Percentiles rank a stretch among this genome's conserved stretches.
Evolutionary conservation across 2,888 invertebrate genomes (phyloP).

Genomic region (Zygothrica quintamaculata): DNA sequence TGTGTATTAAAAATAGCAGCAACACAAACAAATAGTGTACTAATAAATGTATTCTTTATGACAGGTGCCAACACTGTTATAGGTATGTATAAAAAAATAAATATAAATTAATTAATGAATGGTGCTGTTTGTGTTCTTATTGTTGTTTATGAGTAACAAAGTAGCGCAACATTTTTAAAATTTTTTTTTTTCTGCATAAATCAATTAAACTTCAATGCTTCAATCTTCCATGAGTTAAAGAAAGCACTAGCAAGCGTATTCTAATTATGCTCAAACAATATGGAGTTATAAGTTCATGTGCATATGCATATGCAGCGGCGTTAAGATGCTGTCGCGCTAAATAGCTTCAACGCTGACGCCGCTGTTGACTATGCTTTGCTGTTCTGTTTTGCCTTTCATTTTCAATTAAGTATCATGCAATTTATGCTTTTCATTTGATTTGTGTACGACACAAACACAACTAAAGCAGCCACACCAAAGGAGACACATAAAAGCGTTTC

Average conservation of each 20-base stretch:
- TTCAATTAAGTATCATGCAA: constrained; percentile 41
- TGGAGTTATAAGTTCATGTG: neutral
- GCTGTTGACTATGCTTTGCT: constrained; percentile 1
- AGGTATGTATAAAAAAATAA: constrained; percentile 36
- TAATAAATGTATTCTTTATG: constrained; percentile 27
- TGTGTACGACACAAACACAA: constrained; percentile 16
- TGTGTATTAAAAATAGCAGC: constrained; percentile 53
- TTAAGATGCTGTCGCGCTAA: too few relatives aligned
- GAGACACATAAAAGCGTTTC: constrained; percentile 16
- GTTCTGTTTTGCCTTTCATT: constrained; percentile 22
- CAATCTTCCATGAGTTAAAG: constrained; percentile 4
- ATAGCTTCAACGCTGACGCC: constrained; percentile 14
- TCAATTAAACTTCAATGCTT: constrained; percentile 9
- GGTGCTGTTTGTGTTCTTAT: constrained; percentile 1
- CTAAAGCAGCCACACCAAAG: constrained; percentile 23
- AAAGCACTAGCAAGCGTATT: constrained; percentile 18
- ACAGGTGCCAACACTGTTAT: constrained; percentile 5
- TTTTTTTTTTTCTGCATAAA: constrained; percentile 13
- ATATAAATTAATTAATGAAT: constrained; percentile 18
- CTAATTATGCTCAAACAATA: constrained; percentile 27
- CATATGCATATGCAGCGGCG: neutral
- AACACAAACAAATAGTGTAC: constrained; percentile 9
- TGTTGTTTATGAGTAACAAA: neutral
- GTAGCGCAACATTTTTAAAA: neutral
- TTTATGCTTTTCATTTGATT: constrained; percentile 42